Percentiles rank a stretch among this genome's conserved stretches.
Evolutionary conservation across 1,140 invertebrate genomes (phyloP).

Genomic region (Bathynomus jamesi): DNA sequence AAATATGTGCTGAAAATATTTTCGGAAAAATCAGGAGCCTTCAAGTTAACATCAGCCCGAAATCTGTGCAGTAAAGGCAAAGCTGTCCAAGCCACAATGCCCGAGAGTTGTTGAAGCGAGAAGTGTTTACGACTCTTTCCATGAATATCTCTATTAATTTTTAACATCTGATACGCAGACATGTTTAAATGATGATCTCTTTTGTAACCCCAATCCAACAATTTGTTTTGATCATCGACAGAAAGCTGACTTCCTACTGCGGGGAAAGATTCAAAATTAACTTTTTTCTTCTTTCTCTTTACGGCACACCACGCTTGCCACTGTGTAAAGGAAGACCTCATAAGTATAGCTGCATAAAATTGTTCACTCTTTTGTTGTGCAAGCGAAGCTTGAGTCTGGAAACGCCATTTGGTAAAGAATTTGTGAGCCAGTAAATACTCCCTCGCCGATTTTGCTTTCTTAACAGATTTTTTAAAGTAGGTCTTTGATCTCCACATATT

Average conservation of each 20-base stretch:
- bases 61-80: conserved; percentile 7
- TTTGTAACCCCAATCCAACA: conserved; percentile 26
- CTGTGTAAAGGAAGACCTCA: conserved; percentile 1
- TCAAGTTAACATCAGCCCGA: not conserved
- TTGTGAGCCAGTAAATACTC: not conserved
- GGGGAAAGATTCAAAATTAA: conserved; percentile 17
- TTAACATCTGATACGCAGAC: conserved; percentile 1
- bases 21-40: not conserved
- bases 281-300: conserved; percentile 10
- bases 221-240: conserved; percentile 13
- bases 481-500: not conserved
- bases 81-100: conserved; percentile 15
- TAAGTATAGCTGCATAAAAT: conserved; percentile 8
- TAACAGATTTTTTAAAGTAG: not conserved
- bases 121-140: not conserved
- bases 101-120: conserved; percentile 7
- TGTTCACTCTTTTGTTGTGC: not conserved
- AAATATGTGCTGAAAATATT: conserved; percentile 21
- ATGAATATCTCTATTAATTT: not conserved
- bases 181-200: conserved; percentile 8
- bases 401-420: conserved; percentile 7
- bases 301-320: conserved; percentile 4
- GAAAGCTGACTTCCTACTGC: conserved; percentile 11
- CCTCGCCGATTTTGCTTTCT: not conserved
- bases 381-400: not conserved